Conservation (phyloP, 2,113 vertebrate species). For the Rhynchomys soricoides region DNA sequence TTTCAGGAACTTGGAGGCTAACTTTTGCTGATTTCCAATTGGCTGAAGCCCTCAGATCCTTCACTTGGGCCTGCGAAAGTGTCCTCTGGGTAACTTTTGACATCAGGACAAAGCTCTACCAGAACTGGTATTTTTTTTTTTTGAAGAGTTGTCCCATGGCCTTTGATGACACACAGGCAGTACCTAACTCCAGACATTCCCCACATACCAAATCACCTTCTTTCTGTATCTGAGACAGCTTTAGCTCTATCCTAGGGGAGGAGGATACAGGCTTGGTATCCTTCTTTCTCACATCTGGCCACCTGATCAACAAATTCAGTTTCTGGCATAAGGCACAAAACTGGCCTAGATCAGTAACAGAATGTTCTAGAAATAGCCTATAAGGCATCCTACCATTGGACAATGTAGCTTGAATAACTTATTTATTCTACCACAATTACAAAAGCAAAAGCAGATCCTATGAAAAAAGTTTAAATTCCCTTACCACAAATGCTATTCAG, state of each 20-base stretch:
- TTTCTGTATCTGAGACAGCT: not conserved
- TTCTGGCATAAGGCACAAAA: not conserved
- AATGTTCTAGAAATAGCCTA: not conserved
- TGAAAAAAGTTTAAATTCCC: not conserved
- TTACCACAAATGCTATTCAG: not conserved
- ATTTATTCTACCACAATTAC: not conserved
- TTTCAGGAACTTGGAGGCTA: not conserved
- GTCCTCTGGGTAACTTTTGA: not conserved
- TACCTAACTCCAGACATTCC: too few relatives aligned
- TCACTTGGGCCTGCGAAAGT: not conserved
- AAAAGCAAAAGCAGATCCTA: not conserved
- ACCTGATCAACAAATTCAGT: not conserved
- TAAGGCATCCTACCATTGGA: not conserved
- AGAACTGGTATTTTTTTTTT: not conserved
- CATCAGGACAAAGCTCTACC: not conserved
- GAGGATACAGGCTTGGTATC: not conserved
- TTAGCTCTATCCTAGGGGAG: not conserved
- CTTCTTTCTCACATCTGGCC: not conserved
- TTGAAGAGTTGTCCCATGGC: not conserved
- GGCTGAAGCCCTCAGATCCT: not conserved
- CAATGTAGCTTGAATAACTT: conserved; percentile 21
- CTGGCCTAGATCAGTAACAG: not conserved
- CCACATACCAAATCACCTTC: not conserved
- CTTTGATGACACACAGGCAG: not conserved
- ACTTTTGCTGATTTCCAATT: not conserved